phyloP scores from a whole-genome alignment of 2,797 vertebrate genomes.

The Eurystomus glaucurus region DNA sequence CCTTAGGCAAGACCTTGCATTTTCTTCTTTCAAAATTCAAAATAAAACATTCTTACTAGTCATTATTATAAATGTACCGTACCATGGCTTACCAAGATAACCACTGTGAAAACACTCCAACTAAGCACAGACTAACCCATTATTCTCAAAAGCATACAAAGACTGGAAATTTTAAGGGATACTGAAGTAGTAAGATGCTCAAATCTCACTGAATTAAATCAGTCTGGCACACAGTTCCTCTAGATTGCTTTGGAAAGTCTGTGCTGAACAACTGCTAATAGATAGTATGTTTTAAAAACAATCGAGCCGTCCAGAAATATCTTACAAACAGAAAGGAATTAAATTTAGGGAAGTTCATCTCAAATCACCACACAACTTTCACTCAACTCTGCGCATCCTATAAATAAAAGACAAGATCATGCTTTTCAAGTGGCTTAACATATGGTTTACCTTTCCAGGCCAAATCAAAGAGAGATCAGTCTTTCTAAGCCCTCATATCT shows the following conservation, averaged over 20 bases:
- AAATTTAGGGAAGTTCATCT: not conserved
- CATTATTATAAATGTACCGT: not conserved
- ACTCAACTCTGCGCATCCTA: not conserved
- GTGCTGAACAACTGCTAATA: accelerated
- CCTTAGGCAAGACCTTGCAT: not conserved
- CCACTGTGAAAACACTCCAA: not conserved
- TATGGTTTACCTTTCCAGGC: not conserved
- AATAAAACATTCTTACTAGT: not conserved
- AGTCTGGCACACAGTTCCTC: not conserved
- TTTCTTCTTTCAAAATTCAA: not conserved
- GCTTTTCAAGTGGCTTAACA: not conserved
- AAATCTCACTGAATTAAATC: not conserved
- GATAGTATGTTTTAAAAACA: not conserved
- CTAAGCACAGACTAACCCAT: not conserved
- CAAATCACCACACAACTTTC: not conserved
- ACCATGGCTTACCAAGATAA: not conserved
- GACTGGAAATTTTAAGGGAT: not conserved
- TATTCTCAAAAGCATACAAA: not conserved
- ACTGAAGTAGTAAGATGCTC: not conserved
- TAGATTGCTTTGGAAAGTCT: not conserved
- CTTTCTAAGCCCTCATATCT: not conserved
- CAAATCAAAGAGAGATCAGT: not conserved
- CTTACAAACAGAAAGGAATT: not conserved
- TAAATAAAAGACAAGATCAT: not conserved
- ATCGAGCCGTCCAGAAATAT: not conserved